Conservation (phyloP, 1,140 invertebrate genomes). For the Alviniconcha marisindica region DNA sequence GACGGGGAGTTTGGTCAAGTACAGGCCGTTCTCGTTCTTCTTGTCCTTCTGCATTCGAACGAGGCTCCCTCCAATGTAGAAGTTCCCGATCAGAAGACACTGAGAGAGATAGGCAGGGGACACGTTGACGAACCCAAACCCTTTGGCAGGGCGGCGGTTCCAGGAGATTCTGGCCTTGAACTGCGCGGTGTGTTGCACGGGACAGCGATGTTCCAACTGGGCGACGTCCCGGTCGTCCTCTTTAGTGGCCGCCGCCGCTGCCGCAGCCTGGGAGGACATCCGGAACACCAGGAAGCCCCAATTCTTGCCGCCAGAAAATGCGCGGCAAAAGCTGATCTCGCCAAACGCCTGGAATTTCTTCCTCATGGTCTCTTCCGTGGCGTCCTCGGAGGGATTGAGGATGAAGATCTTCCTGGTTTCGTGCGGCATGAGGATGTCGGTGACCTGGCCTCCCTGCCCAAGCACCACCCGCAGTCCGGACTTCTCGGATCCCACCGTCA, state of each 20-base stretch:
- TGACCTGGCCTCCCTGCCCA: constrained; percentile 44
- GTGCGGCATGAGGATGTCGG: constrained; percentile 45
- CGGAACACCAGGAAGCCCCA: constrained; percentile 61
- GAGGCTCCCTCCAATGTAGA: background rate
- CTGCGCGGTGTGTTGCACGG: constrained; percentile 18
- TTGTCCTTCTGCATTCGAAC: background rate
- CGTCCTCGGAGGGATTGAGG: background rate
- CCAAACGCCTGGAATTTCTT: constrained; percentile 47
- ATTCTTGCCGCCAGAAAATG: constrained; percentile 18
- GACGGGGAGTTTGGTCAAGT: background rate
- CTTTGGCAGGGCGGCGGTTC: constrained; percentile 51
- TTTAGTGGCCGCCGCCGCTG: constrained; percentile 47
- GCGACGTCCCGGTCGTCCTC: constrained; percentile 34
- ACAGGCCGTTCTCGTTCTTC: constrained; percentile 9
- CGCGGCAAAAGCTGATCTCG: constrained; percentile 35
- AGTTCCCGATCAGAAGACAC: background rate
- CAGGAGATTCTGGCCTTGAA: constrained; percentile 59
- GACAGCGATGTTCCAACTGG: constrained; percentile 20
- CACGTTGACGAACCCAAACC: constrained; percentile 51
- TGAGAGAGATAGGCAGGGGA: constrained; percentile 1
- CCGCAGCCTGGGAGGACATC: constrained; percentile 45
- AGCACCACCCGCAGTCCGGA: constrained; percentile 34
- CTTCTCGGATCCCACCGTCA: constrained; percentile 17
- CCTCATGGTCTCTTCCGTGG: constrained; percentile 36
- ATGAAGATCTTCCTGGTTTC: constrained; percentile 45